Evolutionary conservation across 2,888 invertebrate species (phyloP).

Genomic region (Nomada fucata): DNA sequence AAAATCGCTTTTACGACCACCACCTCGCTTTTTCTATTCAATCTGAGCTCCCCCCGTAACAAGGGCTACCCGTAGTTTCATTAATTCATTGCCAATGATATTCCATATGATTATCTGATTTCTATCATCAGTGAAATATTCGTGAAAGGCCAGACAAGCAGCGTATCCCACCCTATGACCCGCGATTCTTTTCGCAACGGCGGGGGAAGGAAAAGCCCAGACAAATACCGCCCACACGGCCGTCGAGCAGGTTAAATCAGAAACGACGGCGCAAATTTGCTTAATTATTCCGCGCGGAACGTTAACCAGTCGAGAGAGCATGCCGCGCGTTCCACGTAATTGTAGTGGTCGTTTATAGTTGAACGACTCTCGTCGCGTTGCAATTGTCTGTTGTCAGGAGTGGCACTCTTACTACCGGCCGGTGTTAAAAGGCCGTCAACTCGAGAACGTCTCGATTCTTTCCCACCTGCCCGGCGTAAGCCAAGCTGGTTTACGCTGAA

Average conservation of each 20-base stretch:
- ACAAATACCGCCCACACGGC: conserved; percentile 19
- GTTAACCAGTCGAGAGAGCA: conserved; percentile 64
- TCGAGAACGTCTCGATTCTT: conserved; percentile 54
- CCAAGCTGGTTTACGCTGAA: conserved; percentile 20
- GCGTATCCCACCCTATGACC: background rate
- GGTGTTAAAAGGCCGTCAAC: conserved; percentile 66
- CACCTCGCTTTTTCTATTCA: too few relatives aligned
- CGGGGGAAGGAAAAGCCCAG: background rate
- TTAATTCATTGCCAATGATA: too few relatives aligned
- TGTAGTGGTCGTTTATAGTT: conserved; percentile 83
- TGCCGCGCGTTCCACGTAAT: conserved; percentile 73
- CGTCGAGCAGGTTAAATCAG: conserved; percentile 55
- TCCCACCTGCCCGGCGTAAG: conserved; percentile 6
- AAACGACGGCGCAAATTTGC: conserved; percentile 71
- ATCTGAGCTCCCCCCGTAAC: too few relatives aligned
- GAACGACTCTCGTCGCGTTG: conserved; percentile 79
- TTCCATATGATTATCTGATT: background rate
- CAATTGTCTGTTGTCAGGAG: conserved; percentile 75
- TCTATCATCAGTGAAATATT: background rate
- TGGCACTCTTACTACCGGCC: conserved; percentile 71
- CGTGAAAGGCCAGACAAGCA: background rate
- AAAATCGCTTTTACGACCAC: too few relatives aligned
- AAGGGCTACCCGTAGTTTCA: too few relatives aligned
- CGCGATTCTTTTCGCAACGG: conserved; percentile 25
- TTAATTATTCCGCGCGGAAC: conserved; percentile 72